phyloP scores from a whole-genome alignment of 1,140 invertebrate species.

The Plutomurus gul region DNA sequence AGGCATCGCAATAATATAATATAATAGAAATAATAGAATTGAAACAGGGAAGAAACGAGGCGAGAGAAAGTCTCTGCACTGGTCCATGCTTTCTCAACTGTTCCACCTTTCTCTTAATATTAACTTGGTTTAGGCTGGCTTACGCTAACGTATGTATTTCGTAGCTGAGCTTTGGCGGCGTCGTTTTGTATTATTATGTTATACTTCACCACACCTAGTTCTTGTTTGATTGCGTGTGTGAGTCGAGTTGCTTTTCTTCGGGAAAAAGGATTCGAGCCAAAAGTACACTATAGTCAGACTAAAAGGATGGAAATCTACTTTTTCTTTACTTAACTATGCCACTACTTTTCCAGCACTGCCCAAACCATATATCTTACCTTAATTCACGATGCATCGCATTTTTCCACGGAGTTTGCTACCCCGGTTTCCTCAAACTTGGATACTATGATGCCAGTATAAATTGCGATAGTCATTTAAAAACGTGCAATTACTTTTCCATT shows the following conservation, averaged over 20 bases:
- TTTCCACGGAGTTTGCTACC: neutral
- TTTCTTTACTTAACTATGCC: neutral
- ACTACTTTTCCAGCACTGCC: neutral
- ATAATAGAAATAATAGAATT: conserved; percentile 29
- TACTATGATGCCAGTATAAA: neutral
- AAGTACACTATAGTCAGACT: neutral
- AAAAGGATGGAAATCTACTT: neutral
- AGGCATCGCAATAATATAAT: conserved; percentile 19
- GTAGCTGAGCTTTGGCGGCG: neutral
- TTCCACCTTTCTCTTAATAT: neutral
- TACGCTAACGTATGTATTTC: conserved; percentile 11
- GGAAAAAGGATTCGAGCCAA: neutral
- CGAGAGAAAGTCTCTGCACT: conserved; percentile 24
- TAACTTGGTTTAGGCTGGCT: neutral
- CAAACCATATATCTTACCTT: neutral
- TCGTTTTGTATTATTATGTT: conserved; percentile 26
- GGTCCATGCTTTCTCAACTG: neutral
- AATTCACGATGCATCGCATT: neutral
- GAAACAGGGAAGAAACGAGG: conserved; percentile 11
- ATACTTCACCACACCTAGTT: conserved; percentile 27
- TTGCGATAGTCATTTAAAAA: conserved; percentile 21
- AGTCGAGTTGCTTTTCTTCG: neutral
- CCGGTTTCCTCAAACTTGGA: neutral
- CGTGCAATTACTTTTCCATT: conserved; percentile 16
- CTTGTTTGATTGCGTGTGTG: conserved; percentile 9